Percentiles rank a stretch among this genome's conserved stretches.
phyloP scores from a whole-genome alignment of 2,888 invertebrate species.

The Elysia crispata region DNA sequence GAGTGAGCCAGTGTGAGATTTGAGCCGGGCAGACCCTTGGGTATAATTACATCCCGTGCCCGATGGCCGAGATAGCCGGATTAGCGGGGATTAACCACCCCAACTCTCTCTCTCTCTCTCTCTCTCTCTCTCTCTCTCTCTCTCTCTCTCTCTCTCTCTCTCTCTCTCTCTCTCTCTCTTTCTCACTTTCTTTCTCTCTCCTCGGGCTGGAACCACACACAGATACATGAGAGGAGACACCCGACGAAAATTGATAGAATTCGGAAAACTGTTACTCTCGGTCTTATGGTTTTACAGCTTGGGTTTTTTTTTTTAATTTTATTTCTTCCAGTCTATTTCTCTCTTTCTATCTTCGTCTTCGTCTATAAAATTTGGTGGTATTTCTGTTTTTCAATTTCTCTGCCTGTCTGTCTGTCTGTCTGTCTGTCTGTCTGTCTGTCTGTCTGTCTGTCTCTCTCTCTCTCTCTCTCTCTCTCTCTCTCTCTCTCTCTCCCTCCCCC shows the following conservation, averaged over 20 bases:
- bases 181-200: neutral
- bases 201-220: too few species aligned
- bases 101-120: neutral
- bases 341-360: constrained; percentile 9
- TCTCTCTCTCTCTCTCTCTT: neutral
- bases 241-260: too few species aligned
- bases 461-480: constrained; percentile 11
- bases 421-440: neutral
- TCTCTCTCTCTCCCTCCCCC: neutral
- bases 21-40: too few species aligned
- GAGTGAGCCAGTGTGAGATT: too few species aligned
- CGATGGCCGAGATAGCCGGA: too few species aligned
- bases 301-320: neutral
- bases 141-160: neutral
- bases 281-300: neutral
- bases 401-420: neutral
- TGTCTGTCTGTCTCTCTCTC: neutral
- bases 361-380: neutral
- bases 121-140: neutral
- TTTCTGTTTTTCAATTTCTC: neutral
- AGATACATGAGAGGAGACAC: too few species aligned
- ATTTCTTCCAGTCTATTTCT: neutral
- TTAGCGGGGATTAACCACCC: neutral
- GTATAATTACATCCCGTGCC: too few species aligned
- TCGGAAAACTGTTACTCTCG: neutral